Evolutionary conservation across 2,797 vertebrate genomes (phyloP), one percentile per base, ranked within the genome.

Genomic region (Cynopterus sphinx): DNA sequence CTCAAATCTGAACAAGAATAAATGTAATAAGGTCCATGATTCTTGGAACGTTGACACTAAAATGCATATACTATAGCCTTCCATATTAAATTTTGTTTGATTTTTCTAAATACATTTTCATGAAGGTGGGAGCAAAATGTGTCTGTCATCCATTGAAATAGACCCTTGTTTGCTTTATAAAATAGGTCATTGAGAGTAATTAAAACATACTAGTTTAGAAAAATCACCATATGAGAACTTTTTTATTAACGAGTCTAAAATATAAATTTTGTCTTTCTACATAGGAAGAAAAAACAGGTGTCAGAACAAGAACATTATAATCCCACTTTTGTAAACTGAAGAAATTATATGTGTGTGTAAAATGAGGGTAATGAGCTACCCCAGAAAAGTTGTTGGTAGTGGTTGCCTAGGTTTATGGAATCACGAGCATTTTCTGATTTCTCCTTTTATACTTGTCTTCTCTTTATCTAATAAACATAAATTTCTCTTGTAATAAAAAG

Each of bases 181-280:
- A 49, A 24, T 36, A 77, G 31, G 49, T 89, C 91, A 78, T 41
- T 53, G 51, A 77, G 39, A 78, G 9, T 89, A 95, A 97, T 49
- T 90, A 88, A 95, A 87, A 85, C 26, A 77, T 16, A 85, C 6
- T 68, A 31, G 84, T 79, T 95, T 87, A 87, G 90, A 81, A 91
- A 85, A 95, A 74, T 87, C 87, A 68, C 55, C 67, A 85, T 10
- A 22, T 36, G 68, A 81, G 33, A 83, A 39, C 31, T 57, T 93
- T 91, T 90, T 86, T 89, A 84, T 89, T 94, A 95, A 65, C 67
- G 36, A 86, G 17, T 91, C 82, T 94, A 83, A 97, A 96, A 89
- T 74, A 39, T 17, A 90, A 74, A 31, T 65, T 61, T 85, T 57
- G 3, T 87, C 36, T 91, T 92, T 86, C 61, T 84, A 81, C 10